Evolutionary conservation across 92 coral and sea anemone genomes (phyloP).

Genomic region (Virgularia gustaviana): DNA sequence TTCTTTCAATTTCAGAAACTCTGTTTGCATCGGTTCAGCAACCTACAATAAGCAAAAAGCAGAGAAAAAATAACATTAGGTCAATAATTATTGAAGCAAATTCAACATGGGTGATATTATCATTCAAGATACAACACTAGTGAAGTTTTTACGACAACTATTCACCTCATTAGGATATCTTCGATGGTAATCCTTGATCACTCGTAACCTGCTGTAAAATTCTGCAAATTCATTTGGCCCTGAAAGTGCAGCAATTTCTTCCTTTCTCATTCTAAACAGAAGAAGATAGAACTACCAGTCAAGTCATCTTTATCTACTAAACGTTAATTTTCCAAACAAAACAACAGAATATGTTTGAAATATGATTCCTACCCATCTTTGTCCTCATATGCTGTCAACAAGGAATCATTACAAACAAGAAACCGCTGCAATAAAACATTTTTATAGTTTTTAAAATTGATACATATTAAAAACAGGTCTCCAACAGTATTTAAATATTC

Average conservation of each 20-base stretch:
- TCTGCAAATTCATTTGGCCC: conserved; percentile 99
- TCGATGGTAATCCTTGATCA: conserved; percentile 88
- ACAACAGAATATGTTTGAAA: not conserved
- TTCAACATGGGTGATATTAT: no score
- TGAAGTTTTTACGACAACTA: not conserved
- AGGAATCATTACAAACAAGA: conserved; percentile 54
- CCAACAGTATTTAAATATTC: not conserved
- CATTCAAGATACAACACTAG: not conserved
- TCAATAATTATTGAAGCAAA: no score
- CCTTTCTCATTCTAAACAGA: conserved; percentile 70
- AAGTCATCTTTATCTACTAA: not conserved
- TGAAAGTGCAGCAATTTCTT: conserved; percentile 85
- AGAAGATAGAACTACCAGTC: not conserved
- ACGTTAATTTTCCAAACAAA: not conserved
- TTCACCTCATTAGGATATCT: conserved; percentile 94
- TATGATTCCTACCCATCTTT: conserved; percentile 70
- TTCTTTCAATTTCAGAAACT: conserved; percentile 76
- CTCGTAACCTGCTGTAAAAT: conserved; percentile 82
- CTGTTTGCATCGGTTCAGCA: conserved; percentile 98
- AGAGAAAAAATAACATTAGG: no score
- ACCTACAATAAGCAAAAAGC: no score
- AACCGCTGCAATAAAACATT: conserved; percentile 56
- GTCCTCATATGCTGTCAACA: conserved; percentile 76
- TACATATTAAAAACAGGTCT: not conserved
- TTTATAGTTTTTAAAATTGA: not conserved